These are phyloP conservation scores for Numenius arquata DNA, from an alignment of 2,113 vertebrate genomes.

Conservation along the genomic window DNA sequence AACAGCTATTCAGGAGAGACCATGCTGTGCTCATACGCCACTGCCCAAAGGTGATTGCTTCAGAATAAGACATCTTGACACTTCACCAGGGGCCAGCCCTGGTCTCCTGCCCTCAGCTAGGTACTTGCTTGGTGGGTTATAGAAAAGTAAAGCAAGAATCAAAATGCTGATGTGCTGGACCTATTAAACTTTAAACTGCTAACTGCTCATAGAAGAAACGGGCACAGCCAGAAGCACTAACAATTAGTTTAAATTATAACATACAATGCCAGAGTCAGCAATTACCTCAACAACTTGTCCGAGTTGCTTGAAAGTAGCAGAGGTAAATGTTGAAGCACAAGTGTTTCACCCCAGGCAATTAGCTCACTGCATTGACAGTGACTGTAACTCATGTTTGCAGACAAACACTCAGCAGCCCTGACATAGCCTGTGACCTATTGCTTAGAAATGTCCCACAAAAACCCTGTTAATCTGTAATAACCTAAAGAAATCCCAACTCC, in stretches of 20 bases:
- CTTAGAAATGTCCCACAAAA: background rate
- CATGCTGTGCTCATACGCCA: background rate
- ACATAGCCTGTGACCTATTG: background rate
- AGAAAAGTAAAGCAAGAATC: slow-evolving; percentile 41
- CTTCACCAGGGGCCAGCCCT: background rate
- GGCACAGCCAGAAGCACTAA: background rate
- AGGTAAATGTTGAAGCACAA: background rate
- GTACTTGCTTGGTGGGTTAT: background rate
- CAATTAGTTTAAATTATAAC: slow-evolving; percentile 34
- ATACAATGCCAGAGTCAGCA: background rate
- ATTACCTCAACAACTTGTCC: background rate
- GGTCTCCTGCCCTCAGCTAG: slow-evolving; percentile 13
- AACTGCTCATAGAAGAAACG: background rate
- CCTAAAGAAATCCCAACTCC: background rate
- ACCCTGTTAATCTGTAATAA: background rate
- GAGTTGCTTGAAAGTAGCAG: slow-evolving; percentile 15
- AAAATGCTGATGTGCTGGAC: background rate
- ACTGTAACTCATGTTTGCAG: background rate
- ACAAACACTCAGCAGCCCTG: background rate
- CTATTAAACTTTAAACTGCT: background rate
- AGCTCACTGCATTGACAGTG: background rate
- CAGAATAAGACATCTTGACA: background rate
- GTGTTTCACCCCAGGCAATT: background rate
- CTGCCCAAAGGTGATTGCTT: slow-evolving; percentile 3
- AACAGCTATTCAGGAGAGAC: background rate